Base-by-base conservation (phyloP, 2,113 vertebrate species). In the Chunga burmeisteri region DNA sequence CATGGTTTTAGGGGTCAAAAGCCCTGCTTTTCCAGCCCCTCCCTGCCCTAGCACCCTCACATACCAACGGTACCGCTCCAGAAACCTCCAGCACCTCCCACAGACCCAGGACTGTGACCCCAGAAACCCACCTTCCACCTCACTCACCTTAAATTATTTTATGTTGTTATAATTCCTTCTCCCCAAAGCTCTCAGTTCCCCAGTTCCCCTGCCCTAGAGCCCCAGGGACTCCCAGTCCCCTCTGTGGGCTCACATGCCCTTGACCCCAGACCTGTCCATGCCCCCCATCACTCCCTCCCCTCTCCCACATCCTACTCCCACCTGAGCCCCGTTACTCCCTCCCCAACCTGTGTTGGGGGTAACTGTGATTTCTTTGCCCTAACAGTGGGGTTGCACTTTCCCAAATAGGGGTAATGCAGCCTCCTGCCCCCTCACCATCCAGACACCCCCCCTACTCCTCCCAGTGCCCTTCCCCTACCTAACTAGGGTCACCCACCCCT, bases 211-310 rank as follows among this genome's bases (percentile, higher is more conserved):
- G 30, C 38, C 32, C 15, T 32, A 36, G 52, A 85, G 40, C 59
- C 27, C 18, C 46, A 71, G 30, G 16, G 42, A 23, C 12, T 68
- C 52, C 56, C 40, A 47, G 1, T 72, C n/a, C 4, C 34, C 53
- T 56, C 70, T 56, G 46, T 3, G 56, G 58, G 20, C 50, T 55
- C 65, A 55, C 14, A 21, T 9, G 11, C 59, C 50, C 59, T 55
- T 38, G 11, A 36, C 17, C 16, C 58, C 26, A 3, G 8, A 38
- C 10, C 29, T 0, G 0, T 23, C 14, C 6, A 5, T 16, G 36
- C 8, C 34, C 55, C 29, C 34, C 1, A 42, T 89, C 36, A 21
- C 30, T 70, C 50, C 34, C 25, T 56, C 25, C 30, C 34, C 29
- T 32, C 50, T 80, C 59, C 36, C 80, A 30, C 19, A 30, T 16